Percentiles rank a stretch among this genome's conserved stretches.
These are phyloP conservation scores for Diachasmimorpha longicaudata DNA, from an alignment of 1,140 invertebrate genomes.

Conservation along the genomic window DNA sequence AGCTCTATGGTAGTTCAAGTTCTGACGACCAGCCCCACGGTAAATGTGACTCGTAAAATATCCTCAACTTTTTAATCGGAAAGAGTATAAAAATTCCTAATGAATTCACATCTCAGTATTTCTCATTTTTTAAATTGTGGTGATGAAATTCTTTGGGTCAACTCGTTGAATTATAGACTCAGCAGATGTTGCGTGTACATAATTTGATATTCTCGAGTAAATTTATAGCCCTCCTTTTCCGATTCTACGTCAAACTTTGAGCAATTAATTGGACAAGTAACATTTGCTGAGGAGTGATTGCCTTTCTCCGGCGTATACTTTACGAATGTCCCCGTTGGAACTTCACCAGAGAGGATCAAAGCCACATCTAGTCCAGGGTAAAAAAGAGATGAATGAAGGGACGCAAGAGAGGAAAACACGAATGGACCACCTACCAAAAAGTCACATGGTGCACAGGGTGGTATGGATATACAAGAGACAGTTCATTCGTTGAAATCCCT, in stretches of 20 bases:
- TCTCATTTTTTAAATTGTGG: neutral
- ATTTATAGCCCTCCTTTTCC: neutral
- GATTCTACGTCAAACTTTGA: neutral
- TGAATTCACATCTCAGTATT: neutral
- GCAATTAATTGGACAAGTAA: conserved; percentile 9
- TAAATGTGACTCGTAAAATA: conserved; percentile 27
- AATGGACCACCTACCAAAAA: conserved; percentile 39
- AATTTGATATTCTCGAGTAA: neutral
- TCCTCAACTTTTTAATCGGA: conserved; percentile 24
- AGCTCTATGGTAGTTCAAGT: conserved; percentile 15
- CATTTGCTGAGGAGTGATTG: conserved; percentile 23
- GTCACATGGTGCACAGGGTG: conserved; percentile 19
- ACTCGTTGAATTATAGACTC: neutral
- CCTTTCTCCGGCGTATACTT: conserved; percentile 24
- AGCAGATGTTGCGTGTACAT: neutral
- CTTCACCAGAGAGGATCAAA: conserved; percentile 37
- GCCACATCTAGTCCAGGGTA: conserved; percentile 17
- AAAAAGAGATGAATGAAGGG: conserved; percentile 27
- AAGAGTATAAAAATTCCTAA: neutral
- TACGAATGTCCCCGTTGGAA: conserved; percentile 43
- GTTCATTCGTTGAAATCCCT: conserved; percentile 38
- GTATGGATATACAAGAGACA: neutral
- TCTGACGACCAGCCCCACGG: conserved; percentile 1
- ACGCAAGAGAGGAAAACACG: conserved; percentile 20
- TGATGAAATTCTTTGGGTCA: neutral